Base-by-base conservation (phyloP, 2,888 invertebrate species). In the Aleiodes testaceus region DNA sequence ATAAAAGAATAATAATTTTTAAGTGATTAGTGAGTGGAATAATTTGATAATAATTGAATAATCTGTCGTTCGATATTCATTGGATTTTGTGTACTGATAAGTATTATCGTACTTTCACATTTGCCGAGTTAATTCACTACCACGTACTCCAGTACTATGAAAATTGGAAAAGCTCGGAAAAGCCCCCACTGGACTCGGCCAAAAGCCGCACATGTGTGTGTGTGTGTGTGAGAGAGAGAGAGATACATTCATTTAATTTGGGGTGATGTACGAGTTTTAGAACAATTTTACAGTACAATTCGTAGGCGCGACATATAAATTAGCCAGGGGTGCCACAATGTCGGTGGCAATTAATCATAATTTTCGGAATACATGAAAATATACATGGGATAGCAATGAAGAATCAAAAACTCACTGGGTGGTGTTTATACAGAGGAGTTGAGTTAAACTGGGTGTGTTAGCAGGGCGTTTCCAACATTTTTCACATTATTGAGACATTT, bases 281-380 rank as follows among this genome's bases (percentile, higher is more conserved):
- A 81, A 80, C 80, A 81, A 80, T 81, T 76, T 79, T 79, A 76
- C 68, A 75, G 77, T 78, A 78, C 78, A 77, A 79, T 78, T 78
- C 66, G 72, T 72, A 69, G 75, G 68, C 68, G 61, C 61, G 47
- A 68, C 47, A 50, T 61, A 68, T 68, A 68, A 68, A 68, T 68
- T 68, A 68, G 49, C 61, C 52, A 55, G 18, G 44, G 61, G 18
- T 68, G 55, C 59, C 47, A 20, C 5, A 20, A 18, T 36, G 68
- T 68, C 61, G 18, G 61, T 45, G 68, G 50, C 68, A 68, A 68
- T 68, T 68, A 61, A 68, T 68, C 68, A 68, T 68, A 61, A 68
- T 68, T 61, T 68, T 49, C 68, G 18, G 49, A 47, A 68, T 68
- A 68, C 59, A 68, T 59, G 16, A 36, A 45, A 68, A 59, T 68